Conservation (phyloP, 2,797 vertebrate species). For the Yasuhikotakia modesta region DNA sequence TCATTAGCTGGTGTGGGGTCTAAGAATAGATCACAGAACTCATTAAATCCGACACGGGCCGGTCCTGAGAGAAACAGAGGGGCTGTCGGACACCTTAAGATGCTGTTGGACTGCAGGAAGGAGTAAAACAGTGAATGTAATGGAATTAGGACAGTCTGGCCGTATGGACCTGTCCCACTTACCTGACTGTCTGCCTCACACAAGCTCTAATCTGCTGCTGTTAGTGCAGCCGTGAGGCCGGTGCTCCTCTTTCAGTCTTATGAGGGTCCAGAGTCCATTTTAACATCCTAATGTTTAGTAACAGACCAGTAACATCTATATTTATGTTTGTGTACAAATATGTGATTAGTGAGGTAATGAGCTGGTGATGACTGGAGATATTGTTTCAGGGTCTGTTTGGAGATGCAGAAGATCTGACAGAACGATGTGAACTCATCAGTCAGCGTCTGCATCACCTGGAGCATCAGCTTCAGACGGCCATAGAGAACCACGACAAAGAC, state of each 20-base stretch:
- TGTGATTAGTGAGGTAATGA: too few species aligned
- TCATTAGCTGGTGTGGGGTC: constrained; percentile 30
- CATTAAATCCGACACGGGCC: constrained; percentile 24
- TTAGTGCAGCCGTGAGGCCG: neutral
- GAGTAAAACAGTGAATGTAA: constrained; percentile 37
- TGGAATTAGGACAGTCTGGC: constrained; percentile 46
- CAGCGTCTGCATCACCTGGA: constrained; percentile 83
- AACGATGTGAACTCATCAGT: constrained; percentile 85
- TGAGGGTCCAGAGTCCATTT: too few species aligned
- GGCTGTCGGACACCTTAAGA: neutral
- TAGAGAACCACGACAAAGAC: constrained; percentile 77
- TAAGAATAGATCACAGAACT: constrained; percentile 41
- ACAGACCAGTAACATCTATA: too few species aligned
- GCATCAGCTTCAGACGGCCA: constrained; percentile 81
- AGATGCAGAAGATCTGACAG: constrained; percentile 73
- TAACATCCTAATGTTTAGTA: too few species aligned
- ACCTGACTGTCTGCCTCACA: neutral
- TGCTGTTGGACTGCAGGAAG: neutral
- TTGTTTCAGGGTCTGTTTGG: constrained; percentile 65
- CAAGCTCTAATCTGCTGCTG: neutral
- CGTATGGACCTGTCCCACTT: constrained; percentile 43
- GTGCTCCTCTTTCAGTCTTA: too few species aligned
- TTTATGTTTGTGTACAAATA: too few species aligned
- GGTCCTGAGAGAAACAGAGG: constrained; percentile 14
- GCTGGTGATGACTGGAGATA: too few species aligned